Percentiles rank a stretch among this genome's conserved stretches.
Conservation (phyloP, 2,888 invertebrate species). For the Hyppa rectilinea region DNA sequence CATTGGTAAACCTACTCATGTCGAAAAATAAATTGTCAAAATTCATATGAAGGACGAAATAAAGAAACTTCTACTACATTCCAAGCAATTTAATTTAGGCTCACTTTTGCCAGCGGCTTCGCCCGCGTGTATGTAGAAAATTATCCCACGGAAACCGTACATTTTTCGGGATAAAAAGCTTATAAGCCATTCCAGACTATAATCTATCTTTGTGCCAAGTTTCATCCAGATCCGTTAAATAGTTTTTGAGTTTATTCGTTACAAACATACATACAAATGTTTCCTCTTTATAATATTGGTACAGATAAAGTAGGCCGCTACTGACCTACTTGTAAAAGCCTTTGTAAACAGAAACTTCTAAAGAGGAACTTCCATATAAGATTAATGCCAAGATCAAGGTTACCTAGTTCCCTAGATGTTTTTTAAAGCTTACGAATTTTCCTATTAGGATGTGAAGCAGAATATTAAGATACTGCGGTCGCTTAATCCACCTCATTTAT, state of each 20-base stretch:
- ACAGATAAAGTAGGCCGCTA: neutral
- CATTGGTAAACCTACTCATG: slow-evolving; percentile 60
- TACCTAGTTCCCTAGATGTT: neutral
- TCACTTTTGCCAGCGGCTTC: too few species aligned
- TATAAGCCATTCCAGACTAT: too few species aligned
- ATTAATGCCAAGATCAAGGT: neutral
- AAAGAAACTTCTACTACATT: slow-evolving; percentile 17
- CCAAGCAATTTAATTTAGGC: neutral
- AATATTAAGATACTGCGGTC: neutral
- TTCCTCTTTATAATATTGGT: too few species aligned
- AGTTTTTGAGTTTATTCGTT: too few species aligned
- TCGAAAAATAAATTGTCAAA: slow-evolving; percentile 23
- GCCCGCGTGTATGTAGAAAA: too few species aligned
- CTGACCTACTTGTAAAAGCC: neutral
- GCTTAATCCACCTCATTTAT: neutral
- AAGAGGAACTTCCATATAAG: neutral
- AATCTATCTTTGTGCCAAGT: too few species aligned
- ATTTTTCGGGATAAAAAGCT: too few species aligned
- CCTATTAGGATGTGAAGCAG: neutral
- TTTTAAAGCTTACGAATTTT: neutral
- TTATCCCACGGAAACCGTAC: too few species aligned
- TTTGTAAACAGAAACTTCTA: neutral
- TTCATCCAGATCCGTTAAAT: too few species aligned
- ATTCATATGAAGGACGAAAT: slow-evolving; percentile 21
- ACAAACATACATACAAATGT: too few species aligned